Evolutionary conservation across 2,888 invertebrate genomes (phyloP).

Genomic region (Trypoxylon attenuatum): DNA sequence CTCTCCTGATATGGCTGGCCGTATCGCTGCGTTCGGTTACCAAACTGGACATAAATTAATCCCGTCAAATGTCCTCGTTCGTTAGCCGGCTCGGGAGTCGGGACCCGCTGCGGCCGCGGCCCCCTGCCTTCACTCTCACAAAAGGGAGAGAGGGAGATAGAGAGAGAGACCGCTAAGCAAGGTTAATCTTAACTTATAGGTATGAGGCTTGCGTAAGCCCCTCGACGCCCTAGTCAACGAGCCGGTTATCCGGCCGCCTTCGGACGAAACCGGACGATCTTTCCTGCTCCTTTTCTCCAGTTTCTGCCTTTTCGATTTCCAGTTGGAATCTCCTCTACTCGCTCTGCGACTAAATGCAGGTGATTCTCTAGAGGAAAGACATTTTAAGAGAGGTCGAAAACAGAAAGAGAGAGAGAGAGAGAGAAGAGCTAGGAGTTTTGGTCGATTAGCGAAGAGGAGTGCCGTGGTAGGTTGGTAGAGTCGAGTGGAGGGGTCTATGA

Average conservation of each 20-base stretch:
- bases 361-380: neutral
- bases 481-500: neutral
- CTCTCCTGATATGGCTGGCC: conserved; percentile 40
- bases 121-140: conserved; percentile 8
- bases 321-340: too few relatives aligned
- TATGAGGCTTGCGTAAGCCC: conserved; percentile 65
- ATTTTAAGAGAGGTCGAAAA: neutral
- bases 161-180: conserved; percentile 66
- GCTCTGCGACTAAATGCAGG: neutral
- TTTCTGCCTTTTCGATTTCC: neutral
- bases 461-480: neutral
- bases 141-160: too few relatives aligned
- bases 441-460: neutral
- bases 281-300: conserved; percentile 17
- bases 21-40: conserved; percentile 67
- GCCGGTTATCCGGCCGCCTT: conserved; percentile 10
- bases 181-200: conserved; percentile 72
- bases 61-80: conserved; percentile 72
- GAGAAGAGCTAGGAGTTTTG: neutral
- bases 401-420: neutral
- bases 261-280: neutral
- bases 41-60: conserved; percentile 73
- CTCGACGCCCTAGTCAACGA: conserved; percentile 24
- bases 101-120: conserved; percentile 42
- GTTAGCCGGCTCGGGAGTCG: conserved; percentile 52